Base-by-base conservation (phyloP, 2,888 invertebrate species). In the Eristalinus sepulchralis region DNA sequence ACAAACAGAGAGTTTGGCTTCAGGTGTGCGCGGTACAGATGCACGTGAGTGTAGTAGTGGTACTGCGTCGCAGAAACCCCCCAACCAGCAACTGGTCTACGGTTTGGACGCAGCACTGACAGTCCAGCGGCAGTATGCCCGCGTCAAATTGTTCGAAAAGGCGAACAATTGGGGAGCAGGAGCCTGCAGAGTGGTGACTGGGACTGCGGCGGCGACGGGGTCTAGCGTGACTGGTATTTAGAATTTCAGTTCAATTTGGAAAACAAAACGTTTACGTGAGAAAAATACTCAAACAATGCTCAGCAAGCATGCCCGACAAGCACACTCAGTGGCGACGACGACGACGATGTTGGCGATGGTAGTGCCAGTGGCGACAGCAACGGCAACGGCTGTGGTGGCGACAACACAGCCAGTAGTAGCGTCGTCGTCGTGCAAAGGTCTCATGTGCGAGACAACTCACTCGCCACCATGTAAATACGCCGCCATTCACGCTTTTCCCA, bases 211-310 rank as follows among this genome's bases (percentile, higher is more conserved):
- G 10, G 31, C 36, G 53, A 34, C 59, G 36, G 33, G 11, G 10
- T 17, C 36, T 62, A 22, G 59, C 33, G 39, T 31, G 33, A 39
- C 55, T 85, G 85, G 85, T 85, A 85, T 85, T 85, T 77, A 85
- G 85, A 85, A 85, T 85, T 82, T 66, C 77, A 85, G 85, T 85
- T 82, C 85, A 85, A 78, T 85, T 85, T 85, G 85, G 85, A 82
- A 85, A 85, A 85, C 82, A 85, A 85, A 85, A 81, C 53, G 73
- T 72, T 82, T 82, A 85, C 85, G 85, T 85, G 85, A 85, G 82
- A 85, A 73, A 82, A 85, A 82, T 85, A 55, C 59, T 68, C n/a
- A 81, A 76, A 55, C 57, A 27, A 67, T 64, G 47, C 31, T 27
- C 60, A 55, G 75, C 55, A 47, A 84, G 39, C 64, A 71, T 53